Evolutionary conservation across 2,113 vertebrate species (phyloP).

Genomic region (Tringa solitaria): DNA sequence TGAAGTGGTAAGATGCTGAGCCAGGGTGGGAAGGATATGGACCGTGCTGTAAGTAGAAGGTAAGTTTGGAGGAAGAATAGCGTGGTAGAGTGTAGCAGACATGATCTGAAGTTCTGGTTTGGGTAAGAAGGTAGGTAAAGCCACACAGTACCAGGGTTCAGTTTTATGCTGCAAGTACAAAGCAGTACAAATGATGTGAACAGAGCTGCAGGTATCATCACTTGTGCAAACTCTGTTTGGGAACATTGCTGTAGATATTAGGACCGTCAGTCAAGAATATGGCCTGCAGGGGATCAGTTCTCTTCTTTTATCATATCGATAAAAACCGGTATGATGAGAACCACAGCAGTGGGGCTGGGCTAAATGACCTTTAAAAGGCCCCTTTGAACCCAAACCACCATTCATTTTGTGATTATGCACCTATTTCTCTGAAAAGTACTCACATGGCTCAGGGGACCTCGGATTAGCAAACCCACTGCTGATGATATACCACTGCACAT

Average conservation of each 20-base stretch:
- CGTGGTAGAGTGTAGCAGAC: background rate
- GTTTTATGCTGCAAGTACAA: background rate
- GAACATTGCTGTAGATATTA: background rate
- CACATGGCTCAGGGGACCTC: background rate
- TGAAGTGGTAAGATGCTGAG: background rate
- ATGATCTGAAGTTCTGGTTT: background rate
- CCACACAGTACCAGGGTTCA: background rate
- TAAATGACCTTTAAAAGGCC: background rate
- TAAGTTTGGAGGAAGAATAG: background rate
- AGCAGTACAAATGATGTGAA: background rate
- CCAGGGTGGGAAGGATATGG: background rate
- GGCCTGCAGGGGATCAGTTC: background rate
- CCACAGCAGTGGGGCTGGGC: background rate
- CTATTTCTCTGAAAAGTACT: background rate
- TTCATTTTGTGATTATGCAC: background rate
- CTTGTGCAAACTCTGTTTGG: background rate
- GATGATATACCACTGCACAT: background rate
- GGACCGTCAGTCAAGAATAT: fast-evolving
- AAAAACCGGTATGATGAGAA: background rate
- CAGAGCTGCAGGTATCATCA: background rate
- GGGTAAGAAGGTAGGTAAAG: background rate
- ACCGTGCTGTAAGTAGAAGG: background rate
- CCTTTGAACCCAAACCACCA: background rate
- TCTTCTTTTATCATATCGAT: background rate
- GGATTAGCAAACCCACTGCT: background rate